phyloP scores from a whole-genome alignment of 2,888 invertebrate species.

The Hetaerina titia region DNA sequence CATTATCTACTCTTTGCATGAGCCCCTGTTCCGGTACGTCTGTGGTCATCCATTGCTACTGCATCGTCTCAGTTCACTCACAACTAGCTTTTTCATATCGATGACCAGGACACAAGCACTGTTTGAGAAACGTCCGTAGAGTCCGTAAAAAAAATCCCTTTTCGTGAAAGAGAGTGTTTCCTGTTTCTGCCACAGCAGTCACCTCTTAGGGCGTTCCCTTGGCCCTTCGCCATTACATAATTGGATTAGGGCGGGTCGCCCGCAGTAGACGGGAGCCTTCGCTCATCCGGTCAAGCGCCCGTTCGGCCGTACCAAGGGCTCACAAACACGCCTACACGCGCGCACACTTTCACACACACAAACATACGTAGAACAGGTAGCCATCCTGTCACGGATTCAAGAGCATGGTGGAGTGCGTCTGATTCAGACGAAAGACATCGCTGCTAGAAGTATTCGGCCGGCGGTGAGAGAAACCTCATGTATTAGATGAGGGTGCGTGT shows the following conservation, averaged over 20 bases:
- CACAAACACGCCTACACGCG: neutral
- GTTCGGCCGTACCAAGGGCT: constrained; percentile 19
- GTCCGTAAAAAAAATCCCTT: neutral
- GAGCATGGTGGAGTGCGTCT: neutral
- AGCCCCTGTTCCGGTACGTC: too few relatives aligned
- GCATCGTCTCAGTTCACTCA: too few relatives aligned
- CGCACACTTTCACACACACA: constrained; percentile 6
- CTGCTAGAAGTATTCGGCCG: neutral
- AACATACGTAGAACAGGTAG: neutral
- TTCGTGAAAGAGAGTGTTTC: neutral
- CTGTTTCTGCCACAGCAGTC: constrained; percentile 6
- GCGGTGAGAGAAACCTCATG: neutral
- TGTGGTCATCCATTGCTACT: too few relatives aligned
- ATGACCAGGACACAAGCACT: too few relatives aligned
- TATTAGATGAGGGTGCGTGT: neutral
- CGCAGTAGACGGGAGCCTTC: neutral
- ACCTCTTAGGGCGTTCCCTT: constrained; percentile 52
- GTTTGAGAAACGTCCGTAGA: neutral
- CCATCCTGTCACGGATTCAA: neutral
- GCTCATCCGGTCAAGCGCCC: constrained; percentile 53
- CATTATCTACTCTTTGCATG: too few relatives aligned
- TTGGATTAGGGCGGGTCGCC: constrained; percentile 64
- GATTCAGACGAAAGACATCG: neutral
- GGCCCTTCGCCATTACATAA: constrained; percentile 47
- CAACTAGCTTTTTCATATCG: too few relatives aligned